These are phyloP conservation scores for Actinia tenebrosa DNA, from an alignment of 64 coral and sea anemone species.

Conservation along the genomic window DNA sequence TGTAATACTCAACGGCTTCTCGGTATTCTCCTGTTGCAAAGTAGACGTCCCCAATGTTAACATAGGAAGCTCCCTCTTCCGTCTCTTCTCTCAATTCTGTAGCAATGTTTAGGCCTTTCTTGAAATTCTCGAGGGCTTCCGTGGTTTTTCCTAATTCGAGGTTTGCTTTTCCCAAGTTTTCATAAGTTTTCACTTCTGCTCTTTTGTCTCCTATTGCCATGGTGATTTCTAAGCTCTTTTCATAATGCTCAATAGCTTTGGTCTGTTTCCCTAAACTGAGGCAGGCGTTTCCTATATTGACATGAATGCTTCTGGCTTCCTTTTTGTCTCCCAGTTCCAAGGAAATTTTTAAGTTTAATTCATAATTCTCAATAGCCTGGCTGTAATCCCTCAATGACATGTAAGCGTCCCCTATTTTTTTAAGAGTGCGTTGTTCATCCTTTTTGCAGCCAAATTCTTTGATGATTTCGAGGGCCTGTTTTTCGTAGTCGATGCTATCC, in stretches of 20 bases:
- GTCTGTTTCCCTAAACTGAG: slow-evolving; percentile 24
- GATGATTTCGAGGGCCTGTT: slow-evolving; percentile 18
- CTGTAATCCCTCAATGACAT: neutral
- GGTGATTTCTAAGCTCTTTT: slow-evolving; percentile 26
- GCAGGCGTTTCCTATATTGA: slow-evolving; percentile 25
- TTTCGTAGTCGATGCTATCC: slow-evolving; percentile 4
- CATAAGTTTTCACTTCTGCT: slow-evolving; percentile 28
- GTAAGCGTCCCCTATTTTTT: slow-evolving; percentile 23
- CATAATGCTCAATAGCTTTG: slow-evolving; percentile 15
- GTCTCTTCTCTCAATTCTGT: neutral
- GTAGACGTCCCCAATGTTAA: neutral
- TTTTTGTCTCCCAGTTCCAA: slow-evolving; percentile 11
- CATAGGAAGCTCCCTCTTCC: neutral
- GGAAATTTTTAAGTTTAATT: slow-evolving; percentile 15
- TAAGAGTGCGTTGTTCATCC: slow-evolving; percentile 2
- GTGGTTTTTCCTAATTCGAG: slow-evolving; percentile 13
- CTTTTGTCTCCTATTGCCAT: slow-evolving; percentile 4
- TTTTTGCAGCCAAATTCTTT: slow-evolving; percentile 21
- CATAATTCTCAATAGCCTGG: slow-evolving; percentile 31
- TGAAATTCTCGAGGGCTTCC: slow-evolving; percentile 15
- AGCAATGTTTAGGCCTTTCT: slow-evolving; percentile 21
- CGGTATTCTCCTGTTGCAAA: neutral
- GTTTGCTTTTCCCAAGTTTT: slow-evolving; percentile 13
- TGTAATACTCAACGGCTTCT: slow-evolving; percentile 21
- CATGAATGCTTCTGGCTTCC: slow-evolving; percentile 11